Evolutionary conservation across 2,113 vertebrate species (phyloP), one percentile per base, ranked within the genome.

Genomic region (Nematolebias whitei): DNA sequence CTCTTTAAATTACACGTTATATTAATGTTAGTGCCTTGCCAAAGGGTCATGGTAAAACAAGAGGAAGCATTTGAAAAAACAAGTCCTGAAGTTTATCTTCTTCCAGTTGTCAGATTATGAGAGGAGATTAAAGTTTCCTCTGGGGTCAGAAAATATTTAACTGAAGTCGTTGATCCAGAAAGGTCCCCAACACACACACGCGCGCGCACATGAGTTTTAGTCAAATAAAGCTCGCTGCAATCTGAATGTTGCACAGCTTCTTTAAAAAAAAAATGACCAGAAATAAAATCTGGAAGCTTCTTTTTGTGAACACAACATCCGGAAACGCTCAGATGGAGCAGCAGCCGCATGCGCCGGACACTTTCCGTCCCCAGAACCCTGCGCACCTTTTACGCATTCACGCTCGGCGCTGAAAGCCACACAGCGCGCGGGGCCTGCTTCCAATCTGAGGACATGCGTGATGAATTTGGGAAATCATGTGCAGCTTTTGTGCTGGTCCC

Each of bases 401-500:
- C 60, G 64, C 75, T 64, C 56, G 63, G 88, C 85, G 83, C 81
- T 89, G 71, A 71, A 90, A 45, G 76, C 78, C 88, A 84, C 76
- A 79, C 82, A 88, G 59, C 68, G 76, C 71, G 72, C 75, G 52
- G 71, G 78, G 82, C 72, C 90, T 93, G 92, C 84, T 93, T 92
- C 79, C 89, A 92, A 92, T 92, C 88, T 86, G 63, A 68, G 20
- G 79, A 90, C 90, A 91, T 91, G 90, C 89, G 84, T 85, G 91
- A 88, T 90, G 89, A 85, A 93, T 88, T 92, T 91, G 74, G 75
- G 63, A 89, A 91, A 92, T 92, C 83, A 89, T 90, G 71, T 86
- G 84, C 91, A 90, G 90, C 86, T 88, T 43, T 29, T 87, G n/a
- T 83, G 68, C 76, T 78, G 85, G 85, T 87, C 76, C 80, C 63